Percentiles rank a stretch among this genome's conserved stretches.
Conservation (phyloP, 2,888 invertebrate genomes). For the Athetis lepigone region DNA sequence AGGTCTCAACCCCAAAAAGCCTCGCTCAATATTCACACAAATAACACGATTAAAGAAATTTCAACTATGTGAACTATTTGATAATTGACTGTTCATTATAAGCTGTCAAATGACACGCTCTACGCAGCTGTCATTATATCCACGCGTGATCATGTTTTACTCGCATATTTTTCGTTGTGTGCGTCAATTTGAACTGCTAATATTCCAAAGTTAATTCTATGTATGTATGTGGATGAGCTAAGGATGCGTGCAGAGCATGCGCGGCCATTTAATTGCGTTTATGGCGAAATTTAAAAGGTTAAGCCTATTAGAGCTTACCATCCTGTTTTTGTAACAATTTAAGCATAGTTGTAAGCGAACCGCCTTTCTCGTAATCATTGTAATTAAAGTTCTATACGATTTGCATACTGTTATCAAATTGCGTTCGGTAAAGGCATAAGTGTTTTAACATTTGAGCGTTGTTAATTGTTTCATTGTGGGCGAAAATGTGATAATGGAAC, state of each 20-base stretch:
- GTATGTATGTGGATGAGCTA: conserved; percentile 49
- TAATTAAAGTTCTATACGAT: conserved; percentile 64
- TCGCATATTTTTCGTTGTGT: conserved; percentile 56
- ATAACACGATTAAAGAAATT: conserved; percentile 33
- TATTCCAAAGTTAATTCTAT: conserved; percentile 56
- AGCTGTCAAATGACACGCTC: conserved; percentile 51
- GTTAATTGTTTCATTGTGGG: conserved; percentile 9
- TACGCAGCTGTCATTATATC: conserved; percentile 54
- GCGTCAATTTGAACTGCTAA: conserved; percentile 51
- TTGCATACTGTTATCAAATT: conserved; percentile 64
- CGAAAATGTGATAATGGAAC: conserved; percentile 1
- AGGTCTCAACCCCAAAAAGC: conserved; percentile 7
- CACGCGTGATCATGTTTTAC: conserved; percentile 53
- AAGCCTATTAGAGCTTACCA: conserved; percentile 76
- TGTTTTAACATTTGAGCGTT: conserved; percentile 25
- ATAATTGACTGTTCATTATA: conserved; percentile 44
- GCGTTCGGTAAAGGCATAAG: conserved; percentile 21
- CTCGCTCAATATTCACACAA: conserved; percentile 9
- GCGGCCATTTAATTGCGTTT: conserved; percentile 79
- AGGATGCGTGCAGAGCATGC: conserved; percentile 71
- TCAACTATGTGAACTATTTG: conserved; percentile 30
- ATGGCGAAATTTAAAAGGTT: conserved; percentile 83
- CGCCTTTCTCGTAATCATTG: conserved; percentile 69
- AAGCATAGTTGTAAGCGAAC: conserved; percentile 71
- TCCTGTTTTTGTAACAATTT: conserved; percentile 72